Conservation (phyloP, 2,113 vertebrate genomes). For the Trogon melanurus region DNA sequence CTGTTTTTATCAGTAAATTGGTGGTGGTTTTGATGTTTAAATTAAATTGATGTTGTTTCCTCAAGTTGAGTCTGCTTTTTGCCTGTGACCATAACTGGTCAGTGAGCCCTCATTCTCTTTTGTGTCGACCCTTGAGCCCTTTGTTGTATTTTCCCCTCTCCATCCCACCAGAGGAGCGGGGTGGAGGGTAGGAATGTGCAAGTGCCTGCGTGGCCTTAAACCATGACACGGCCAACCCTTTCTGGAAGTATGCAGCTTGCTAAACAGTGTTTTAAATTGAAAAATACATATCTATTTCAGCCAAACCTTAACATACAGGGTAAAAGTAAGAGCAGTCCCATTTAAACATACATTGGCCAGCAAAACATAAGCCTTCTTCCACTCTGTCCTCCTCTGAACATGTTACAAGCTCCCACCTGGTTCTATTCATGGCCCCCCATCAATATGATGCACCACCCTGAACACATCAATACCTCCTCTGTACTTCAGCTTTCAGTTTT, state of each 20-base stretch:
- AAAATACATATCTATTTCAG: not conserved
- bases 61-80: too few relatives aligned
- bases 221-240: not conserved
- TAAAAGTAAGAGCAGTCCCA: not conserved
- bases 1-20: too few relatives aligned
- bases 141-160: too few relatives aligned
- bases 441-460: not conserved
- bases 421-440: not conserved
- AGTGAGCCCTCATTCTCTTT: too few relatives aligned
- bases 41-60: too few relatives aligned
- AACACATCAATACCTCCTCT: not conserved
- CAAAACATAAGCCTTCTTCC: not conserved
- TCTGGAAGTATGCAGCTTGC: too few relatives aligned
- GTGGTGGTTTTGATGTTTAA: too few relatives aligned
- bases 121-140: too few relatives aligned
- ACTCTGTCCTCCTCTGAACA: not conserved
- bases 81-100: too few relatives aligned
- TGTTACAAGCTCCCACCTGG: not conserved
- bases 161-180: too few relatives aligned
- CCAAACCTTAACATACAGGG: not conserved
- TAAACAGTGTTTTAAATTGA: not conserved
- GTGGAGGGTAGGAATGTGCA: too few relatives aligned
- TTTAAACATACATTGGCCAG: not conserved
- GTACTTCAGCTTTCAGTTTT: not conserved
- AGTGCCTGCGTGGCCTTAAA: too few relatives aligned